Conservation (phyloP, 2,113 vertebrate species). For the Dromiciops gliroides region DNA sequence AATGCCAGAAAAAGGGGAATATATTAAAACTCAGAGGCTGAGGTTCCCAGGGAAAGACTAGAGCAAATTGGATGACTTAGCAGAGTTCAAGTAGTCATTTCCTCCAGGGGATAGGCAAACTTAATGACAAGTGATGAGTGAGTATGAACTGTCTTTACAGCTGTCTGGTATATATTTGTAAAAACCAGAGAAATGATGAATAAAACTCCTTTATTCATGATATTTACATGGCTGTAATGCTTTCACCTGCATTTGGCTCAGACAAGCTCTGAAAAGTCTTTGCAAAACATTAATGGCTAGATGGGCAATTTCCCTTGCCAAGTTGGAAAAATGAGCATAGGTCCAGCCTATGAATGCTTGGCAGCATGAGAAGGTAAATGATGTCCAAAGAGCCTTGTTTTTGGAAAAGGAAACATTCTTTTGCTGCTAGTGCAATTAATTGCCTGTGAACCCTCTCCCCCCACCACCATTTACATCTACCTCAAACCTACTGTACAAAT, state of each 20-base stretch:
- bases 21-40: slow-evolving; percentile 28
- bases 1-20: neutral
- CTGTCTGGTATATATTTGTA: slow-evolving; percentile 53
- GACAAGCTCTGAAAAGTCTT: slow-evolving; percentile 12
- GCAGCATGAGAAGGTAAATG: slow-evolving; percentile 11
- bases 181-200: slow-evolving; percentile 49
- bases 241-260: slow-evolving; percentile 49
- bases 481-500: neutral
- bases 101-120: slow-evolving; percentile 58
- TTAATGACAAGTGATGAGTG: slow-evolving; percentile 57
- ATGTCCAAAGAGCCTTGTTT: neutral
- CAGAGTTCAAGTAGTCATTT: slow-evolving; percentile 60
- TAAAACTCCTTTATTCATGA: slow-evolving; percentile 36
- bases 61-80: slow-evolving; percentile 45
- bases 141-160: slow-evolving; percentile 58
- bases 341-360: neutral
- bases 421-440: neutral
- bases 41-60: slow-evolving; percentile 31
- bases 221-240: slow-evolving; percentile 40
- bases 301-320: neutral
- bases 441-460: neutral
- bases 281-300: neutral
- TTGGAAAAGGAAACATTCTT: neutral
- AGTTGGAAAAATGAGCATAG: neutral
- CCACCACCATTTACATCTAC: neutral